Conservation (phyloP, 2,113 vertebrate genomes). For the Sinocyclocheilus grahami region DNA sequence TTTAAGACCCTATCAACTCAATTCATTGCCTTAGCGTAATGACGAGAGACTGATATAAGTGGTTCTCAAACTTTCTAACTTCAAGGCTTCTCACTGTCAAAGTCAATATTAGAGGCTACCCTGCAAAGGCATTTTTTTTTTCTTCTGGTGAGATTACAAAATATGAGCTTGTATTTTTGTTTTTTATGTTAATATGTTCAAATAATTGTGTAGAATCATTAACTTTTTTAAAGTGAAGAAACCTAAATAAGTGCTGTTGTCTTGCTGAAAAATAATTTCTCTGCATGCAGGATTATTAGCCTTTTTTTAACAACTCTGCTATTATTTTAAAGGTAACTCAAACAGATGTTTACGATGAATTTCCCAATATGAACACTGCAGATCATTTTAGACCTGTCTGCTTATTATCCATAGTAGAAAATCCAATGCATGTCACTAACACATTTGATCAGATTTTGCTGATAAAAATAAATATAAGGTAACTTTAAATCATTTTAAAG, state of each 20-base stretch:
- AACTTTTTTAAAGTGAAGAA: not conserved
- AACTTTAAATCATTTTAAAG: not conserved
- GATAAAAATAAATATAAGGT: not conserved
- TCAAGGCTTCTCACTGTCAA: not conserved
- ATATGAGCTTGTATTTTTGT: not conserved
- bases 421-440: not conserved
- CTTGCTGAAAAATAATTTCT: not conserved
- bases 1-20: not conserved
- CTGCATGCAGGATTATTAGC: not conserved
- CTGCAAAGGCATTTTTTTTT: not conserved
- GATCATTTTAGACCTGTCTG: not conserved
- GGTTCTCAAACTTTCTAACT: not conserved
- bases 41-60: not conserved
- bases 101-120: not conserved
- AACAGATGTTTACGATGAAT: not conserved
- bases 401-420: not conserved
- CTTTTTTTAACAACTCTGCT: not conserved
- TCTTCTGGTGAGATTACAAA: not conserved
- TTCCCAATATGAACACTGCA: not conserved
- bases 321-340: not conserved
- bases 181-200: not conserved
- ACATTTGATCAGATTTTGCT: not conserved
- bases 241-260: not conserved
- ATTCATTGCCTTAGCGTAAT: too few relatives aligned
- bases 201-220: not conserved